Base-by-base conservation (phyloP, 1,140 invertebrate species). In the Caenorhabditis inopinata region DNA sequence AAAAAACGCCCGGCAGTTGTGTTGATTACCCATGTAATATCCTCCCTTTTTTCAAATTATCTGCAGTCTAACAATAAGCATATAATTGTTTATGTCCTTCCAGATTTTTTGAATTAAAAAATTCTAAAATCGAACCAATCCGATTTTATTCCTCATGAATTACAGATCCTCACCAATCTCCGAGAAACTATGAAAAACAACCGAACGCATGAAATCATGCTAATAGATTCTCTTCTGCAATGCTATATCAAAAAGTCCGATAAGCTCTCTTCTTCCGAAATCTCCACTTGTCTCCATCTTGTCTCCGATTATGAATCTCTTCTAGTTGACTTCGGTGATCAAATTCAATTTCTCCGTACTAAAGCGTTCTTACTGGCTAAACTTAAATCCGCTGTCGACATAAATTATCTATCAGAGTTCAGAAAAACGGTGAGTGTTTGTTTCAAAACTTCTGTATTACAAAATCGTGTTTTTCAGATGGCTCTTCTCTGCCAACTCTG, bases 61-160 rank as follows among this genome's bases (percentile, higher is more conserved):
- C n/a, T n/a, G n/a, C n/a, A n/a, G n/a, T n/a, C n/a, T n/a, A n/a
- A n/a, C n/a, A n/a, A n/a, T n/a, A n/a, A n/a, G n/a, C n/a, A n/a
- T n/a, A n/a, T n/a, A n/a, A n/a, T n/a, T n/a, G n/a, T n/a, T n/a
- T n/a, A n/a, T n/a, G n/a, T n/a, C 92, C 92, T 93, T 93, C 92
- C 92, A 93, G 80, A 85, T 84, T 83, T 85, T 84, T 83, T 82
- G 78, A n/a, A n/a, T n/a, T n/a, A n/a, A n/a, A n/a, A n/a, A n/a
- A n/a, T n/a, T n/a, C n/a, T n/a, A n/a, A n/a, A n/a, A n/a, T n/a
- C n/a, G n/a, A n/a, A n/a, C n/a, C n/a, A n/a, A n/a, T n/a, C n/a
- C n/a, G n/a, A n/a, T n/a, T n/a, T n/a, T n/a, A n/a, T n/a, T n/a
- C n/a, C n/a, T n/a, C n/a, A n/a, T n/a, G n/a, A 42, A 38, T 38